phyloP scores from a whole-genome alignment of 2,888 invertebrate genomes.

The Anorthoa munda region DNA sequence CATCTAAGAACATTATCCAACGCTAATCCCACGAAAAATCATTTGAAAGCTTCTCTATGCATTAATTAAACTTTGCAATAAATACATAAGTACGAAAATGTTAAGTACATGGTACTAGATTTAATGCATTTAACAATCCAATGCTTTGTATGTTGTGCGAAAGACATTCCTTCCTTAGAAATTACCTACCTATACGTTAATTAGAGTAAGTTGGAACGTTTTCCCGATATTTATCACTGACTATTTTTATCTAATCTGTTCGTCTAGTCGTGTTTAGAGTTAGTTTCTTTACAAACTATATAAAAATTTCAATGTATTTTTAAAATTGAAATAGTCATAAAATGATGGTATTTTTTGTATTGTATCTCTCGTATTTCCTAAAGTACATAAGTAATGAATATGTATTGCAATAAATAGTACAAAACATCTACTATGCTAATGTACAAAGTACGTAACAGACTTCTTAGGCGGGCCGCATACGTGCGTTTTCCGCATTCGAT shows the following conservation, averaged over 20 bases:
- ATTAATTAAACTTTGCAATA: constrained; percentile 27
- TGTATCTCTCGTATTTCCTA: constrained; percentile 29
- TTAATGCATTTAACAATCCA: constrained; percentile 55
- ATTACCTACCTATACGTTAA: constrained; percentile 49
- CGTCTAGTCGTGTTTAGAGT: constrained; percentile 67
- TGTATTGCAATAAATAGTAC: constrained; percentile 47
- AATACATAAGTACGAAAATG: constrained; percentile 27
- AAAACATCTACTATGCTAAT: constrained; percentile 39
- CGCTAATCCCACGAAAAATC: constrained; percentile 5
- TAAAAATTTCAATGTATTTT: constrained; percentile 45
- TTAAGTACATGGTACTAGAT: constrained; percentile 61
- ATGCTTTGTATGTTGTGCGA: constrained; percentile 68
- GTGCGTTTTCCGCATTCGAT: too few species aligned
- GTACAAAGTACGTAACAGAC: constrained; percentile 29
- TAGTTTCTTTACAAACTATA: constrained; percentile 60
- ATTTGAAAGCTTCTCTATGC: constrained; percentile 16
- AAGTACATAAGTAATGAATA: constrained; percentile 22
- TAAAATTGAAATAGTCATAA: constrained; percentile 47
- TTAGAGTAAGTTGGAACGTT: constrained; percentile 55
- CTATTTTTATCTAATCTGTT: constrained; percentile 62
- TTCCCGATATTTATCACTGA: constrained; percentile 49
- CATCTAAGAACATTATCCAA: constrained; percentile 5
- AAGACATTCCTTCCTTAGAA: constrained; percentile 76
- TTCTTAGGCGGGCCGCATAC: too few species aligned
- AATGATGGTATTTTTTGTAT: constrained; percentile 56